phyloP scores from a whole-genome alignment of 92 coral and sea anemone genomes.

The Parazoanthus darwini region DNA sequence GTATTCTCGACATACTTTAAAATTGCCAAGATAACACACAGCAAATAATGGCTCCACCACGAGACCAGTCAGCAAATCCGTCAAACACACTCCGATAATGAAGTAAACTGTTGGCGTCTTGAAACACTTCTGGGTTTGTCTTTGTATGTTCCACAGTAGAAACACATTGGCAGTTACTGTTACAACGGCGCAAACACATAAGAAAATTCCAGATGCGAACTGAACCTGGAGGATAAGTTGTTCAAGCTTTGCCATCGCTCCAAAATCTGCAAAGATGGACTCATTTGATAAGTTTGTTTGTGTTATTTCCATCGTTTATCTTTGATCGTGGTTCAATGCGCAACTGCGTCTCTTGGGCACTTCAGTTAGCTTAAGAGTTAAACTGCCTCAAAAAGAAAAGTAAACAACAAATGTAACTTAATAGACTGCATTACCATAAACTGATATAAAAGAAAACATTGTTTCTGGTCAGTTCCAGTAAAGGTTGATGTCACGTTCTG shows the following conservation, averaged over 20 bases:
- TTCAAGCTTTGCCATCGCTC: background rate
- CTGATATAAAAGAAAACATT: background rate
- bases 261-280: background rate
- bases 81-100: conserved; percentile 34
- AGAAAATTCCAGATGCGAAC: conserved; percentile 44
- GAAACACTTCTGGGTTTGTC: conserved; percentile 21
- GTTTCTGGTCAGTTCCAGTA: too few species aligned
- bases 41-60: conserved; percentile 47
- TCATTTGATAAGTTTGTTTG: conserved; percentile 20
- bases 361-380: background rate
- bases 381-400: too few species aligned
- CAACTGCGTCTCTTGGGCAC: background rate
- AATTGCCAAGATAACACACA: conserved; percentile 31
- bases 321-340: background rate
- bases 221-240: background rate
- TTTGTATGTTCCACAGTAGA: conserved; percentile 30
- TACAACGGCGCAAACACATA: conserved; percentile 16
- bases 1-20: conserved; percentile 18
- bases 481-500: background rate
- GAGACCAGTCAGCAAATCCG: conserved; percentile 44
- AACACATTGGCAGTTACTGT: conserved; percentile 32
- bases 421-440: background rate
- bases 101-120: conserved; percentile 43
- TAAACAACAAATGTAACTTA: background rate
- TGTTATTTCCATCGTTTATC: background rate